Base-by-base conservation (phyloP, 2,797 vertebrate species). In the Galago senegalensis region DNA sequence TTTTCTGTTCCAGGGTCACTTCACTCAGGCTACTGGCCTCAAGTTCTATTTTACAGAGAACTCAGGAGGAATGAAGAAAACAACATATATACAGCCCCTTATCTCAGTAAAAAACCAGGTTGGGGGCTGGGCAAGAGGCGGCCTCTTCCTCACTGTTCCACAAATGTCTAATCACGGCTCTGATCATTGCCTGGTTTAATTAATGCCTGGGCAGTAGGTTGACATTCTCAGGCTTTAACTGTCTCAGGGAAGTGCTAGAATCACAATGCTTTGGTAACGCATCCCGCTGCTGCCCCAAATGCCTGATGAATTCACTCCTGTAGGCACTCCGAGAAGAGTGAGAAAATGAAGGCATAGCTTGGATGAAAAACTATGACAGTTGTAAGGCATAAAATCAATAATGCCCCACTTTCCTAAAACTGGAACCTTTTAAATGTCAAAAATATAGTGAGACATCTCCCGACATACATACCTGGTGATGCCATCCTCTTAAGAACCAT, bases 331-430 rank as follows among this genome's bases (percentile, higher is more conserved):
- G 46, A 73, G 58, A 69, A 76, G 58, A 95, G 67, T 23, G 34
- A 84, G 46, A 60, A 84, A 84, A 89, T 58, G 40, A 90, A 94
- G 65, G 60, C 61, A 65, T 18, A 75, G 29, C 75, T 67, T 60
- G 65, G 75, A 87, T 4, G 25, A 92, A 76, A 67, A 77, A 46
- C 70, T 23, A 6, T 31, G 61, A 92, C 72, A 29, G 34, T 34
- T 70, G 34, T 14, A 43, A 95, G 58, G 70, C 40, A 93, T 18
- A 20, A 29, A 93, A 75, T 63, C 83, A n/a, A 73, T 76, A 92
- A 76, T 73, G 53, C 40, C 43, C 67, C 65, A 91, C n/a, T 84
- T 95, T 91, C 40, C 67, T n/a, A 84, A 81, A 93, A 81, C 3
- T n/a, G 53, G 81, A 67, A 65, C 29, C 16, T 93, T 82, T 92